phyloP scores from a whole-genome alignment of 2,797 vertebrate genomes.

The Cheirogaleus major region DNA sequence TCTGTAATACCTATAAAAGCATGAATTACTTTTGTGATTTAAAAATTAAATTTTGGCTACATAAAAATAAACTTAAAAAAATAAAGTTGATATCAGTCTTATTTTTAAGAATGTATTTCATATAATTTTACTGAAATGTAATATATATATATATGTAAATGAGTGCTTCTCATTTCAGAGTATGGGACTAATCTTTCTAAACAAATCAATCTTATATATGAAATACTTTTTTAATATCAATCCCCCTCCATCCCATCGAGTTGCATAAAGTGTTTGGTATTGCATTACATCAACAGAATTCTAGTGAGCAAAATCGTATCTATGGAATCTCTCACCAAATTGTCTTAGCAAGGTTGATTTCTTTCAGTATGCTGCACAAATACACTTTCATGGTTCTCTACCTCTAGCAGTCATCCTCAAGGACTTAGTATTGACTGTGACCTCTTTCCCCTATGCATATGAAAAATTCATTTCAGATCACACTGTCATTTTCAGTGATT shows the following conservation, averaged over 20 bases:
- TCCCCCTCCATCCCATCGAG: not conserved
- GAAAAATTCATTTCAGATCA: conserved; percentile 56
- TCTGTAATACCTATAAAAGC: not conserved
- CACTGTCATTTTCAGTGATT: conserved; percentile 43
- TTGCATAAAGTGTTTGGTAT: not conserved
- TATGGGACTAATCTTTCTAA: not conserved
- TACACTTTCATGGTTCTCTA: not conserved
- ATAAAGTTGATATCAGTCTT: not conserved
- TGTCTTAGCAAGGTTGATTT: not conserved
- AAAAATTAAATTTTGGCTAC: not conserved
- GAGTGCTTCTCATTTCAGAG: not conserved
- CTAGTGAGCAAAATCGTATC: not conserved
- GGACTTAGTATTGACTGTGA: not conserved
- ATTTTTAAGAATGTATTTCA: not conserved
- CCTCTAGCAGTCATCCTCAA: not conserved
- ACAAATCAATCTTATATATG: not conserved
- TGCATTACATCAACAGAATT: not conserved
- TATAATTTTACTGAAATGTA: not conserved
- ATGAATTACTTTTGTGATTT: not conserved
- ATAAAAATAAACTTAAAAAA: not conserved
- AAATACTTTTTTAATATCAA: not conserved
- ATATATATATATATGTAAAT: not conserved
- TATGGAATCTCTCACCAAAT: not conserved
- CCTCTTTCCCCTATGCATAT: not conserved
- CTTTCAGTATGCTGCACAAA: not conserved